These are phyloP conservation scores for Phlogophora meticulosa DNA, from an alignment of 2,888 invertebrate species.

Conservation along the genomic window DNA sequence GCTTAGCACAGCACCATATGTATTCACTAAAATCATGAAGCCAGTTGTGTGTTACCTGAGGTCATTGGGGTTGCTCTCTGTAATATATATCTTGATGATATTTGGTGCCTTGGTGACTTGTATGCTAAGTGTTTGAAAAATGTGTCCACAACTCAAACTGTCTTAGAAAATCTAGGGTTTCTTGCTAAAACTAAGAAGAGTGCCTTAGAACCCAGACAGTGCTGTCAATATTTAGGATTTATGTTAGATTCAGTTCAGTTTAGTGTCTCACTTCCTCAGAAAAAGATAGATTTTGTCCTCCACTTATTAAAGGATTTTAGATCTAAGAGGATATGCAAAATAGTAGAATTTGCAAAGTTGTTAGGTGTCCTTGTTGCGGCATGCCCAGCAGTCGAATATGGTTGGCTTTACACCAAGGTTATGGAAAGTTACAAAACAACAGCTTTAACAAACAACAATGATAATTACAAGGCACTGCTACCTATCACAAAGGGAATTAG, in stretches of 20 bases:
- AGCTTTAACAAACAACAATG: slow-evolving; percentile 11
- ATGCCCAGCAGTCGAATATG: slow-evolving; percentile 69
- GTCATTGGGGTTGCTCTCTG: slow-evolving; percentile 32
- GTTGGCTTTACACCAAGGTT: slow-evolving; percentile 66
- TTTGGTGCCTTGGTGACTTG: slow-evolving; percentile 13
- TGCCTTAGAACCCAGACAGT: slow-evolving; percentile 20
- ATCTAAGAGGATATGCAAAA: slow-evolving; percentile 43
- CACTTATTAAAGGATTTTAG: slow-evolving; percentile 13
- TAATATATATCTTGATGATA: slow-evolving; percentile 55
- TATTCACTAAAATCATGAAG: slow-evolving; percentile 52
- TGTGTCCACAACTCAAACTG: neutral
- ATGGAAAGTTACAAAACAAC: slow-evolving; percentile 52
- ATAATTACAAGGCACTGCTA: neutral
- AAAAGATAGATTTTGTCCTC: slow-evolving; percentile 46
- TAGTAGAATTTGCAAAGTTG: slow-evolving; percentile 55
- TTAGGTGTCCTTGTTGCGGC: slow-evolving; percentile 60
- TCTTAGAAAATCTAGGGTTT: slow-evolving; percentile 42
- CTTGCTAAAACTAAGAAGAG: slow-evolving; percentile 38
- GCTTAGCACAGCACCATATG: slow-evolving; percentile 36
- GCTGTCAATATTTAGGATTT: slow-evolving; percentile 52
- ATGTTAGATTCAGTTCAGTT: slow-evolving; percentile 39
- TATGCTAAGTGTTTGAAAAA: slow-evolving; percentile 21
- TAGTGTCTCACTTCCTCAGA: slow-evolving; percentile 39
- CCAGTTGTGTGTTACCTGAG: slow-evolving; percentile 41
- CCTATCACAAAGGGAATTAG: neutral